Evolutionary conservation across 2,797 vertebrate species (phyloP).

Genomic region (Gobionotothen gibberifrons): DNA sequence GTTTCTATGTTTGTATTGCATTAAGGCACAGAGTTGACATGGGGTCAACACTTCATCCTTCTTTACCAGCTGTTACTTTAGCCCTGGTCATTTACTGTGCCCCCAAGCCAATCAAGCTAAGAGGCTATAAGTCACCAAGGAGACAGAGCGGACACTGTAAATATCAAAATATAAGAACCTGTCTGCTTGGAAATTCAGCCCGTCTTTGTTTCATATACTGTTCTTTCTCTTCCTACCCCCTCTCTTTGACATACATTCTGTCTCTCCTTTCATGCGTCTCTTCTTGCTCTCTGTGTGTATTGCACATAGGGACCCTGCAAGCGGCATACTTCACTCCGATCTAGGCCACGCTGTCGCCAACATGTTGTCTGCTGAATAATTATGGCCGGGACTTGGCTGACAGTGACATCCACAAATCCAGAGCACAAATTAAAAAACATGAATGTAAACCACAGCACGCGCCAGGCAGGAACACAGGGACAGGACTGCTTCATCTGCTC

Average conservation of each 20-base stretch:
- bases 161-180: slow-evolving; percentile 2
- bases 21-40: slow-evolving; percentile 15
- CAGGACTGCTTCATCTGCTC: slow-evolving; percentile 20
- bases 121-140: background rate
- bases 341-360: slow-evolving; percentile 47
- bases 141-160: slow-evolving; percentile 10
- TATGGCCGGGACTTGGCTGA: slow-evolving; percentile 14
- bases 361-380: slow-evolving; percentile 52
- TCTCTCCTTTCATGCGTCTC: background rate
- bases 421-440: slow-evolving; percentile 48
- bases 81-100: slow-evolving; percentile 17
- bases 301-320: slow-evolving; percentile 6
- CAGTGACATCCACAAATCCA: slow-evolving; percentile 35
- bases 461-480: background rate
- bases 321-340: slow-evolving; percentile 20
- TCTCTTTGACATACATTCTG: slow-evolving; percentile 19
- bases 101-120: slow-evolving; percentile 15
- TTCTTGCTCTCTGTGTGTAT: slow-evolving; percentile 22
- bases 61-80: slow-evolving; percentile 35
- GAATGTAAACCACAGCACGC: slow-evolving; percentile 20
- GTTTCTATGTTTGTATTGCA: background rate
- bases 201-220: background rate
- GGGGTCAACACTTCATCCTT: slow-evolving; percentile 16
- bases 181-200: background rate
- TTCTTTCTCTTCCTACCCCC: background rate